Evolutionary conservation across 2,113 vertebrate genomes (phyloP), one percentile per base, ranked within the genome.

Genomic region (Pedetes capensis): DNA sequence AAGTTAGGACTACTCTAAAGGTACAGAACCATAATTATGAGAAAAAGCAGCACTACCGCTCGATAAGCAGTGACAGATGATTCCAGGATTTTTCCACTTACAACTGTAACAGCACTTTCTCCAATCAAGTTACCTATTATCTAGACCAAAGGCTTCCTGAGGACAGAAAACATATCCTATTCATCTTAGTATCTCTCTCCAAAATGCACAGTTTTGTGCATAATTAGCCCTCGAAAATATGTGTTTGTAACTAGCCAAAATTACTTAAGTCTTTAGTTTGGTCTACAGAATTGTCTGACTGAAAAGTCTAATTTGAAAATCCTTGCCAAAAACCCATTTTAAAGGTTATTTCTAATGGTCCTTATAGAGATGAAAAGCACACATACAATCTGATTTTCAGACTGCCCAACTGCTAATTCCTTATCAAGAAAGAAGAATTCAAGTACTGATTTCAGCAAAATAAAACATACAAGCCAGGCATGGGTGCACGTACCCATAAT

Each of bases 361-460:
- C 29, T 64, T 94, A 91, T 83, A 89, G 72, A 92, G 11, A 95
- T 2, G 37, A 83, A 95, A 95, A 93, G 44, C 25, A 88, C 93
- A 94, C 17, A 87, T n/a, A 51, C 10, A 63, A 80, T 55, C 44
- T 80, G 80, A 83, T 74, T 87, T 95, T 91, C 22, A 87, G 75
- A 64, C 34, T 82, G 32, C 37, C 29, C 75, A 94, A 57, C 32
- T 92, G 47, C 55, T 83, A 94, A 91, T 39, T 88, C 82, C 37
- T 93, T 71, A 93, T 59, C 37, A 89, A 84, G 25, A 89, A 89
- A 84, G 25, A 89, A 92, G 55, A 95, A 93, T 53, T 86, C 51
- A 93, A 93, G n/a, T 57, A 92, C n/a, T 71, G 63, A 89, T 93
- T 79, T 88, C 63, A 91, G n/a, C 82, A 85, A 85, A 76, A 85